Evolutionary conservation across 2,888 invertebrate species (phyloP).

Genomic region (Diaprepes abbreviatus): DNA sequence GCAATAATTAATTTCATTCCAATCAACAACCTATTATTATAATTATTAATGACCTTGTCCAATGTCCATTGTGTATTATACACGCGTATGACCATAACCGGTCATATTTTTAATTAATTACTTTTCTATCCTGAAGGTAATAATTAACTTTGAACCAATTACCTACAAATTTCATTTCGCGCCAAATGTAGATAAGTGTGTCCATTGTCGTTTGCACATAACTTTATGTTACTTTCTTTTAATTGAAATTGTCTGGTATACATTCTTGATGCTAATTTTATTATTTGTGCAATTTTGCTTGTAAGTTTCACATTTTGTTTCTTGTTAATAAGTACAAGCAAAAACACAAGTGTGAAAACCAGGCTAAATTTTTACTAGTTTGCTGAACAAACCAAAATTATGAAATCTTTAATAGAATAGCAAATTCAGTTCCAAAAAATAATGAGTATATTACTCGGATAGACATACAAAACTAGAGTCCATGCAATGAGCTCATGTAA

Average conservation of each 20-base stretch:
- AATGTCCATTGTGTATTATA: conserved; percentile 19
- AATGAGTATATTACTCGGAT: too few relatives aligned
- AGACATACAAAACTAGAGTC: too few relatives aligned
- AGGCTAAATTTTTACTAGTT: too few relatives aligned
- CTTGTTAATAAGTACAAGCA: too few relatives aligned
- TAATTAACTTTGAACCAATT: conserved; percentile 35
- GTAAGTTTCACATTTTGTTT: not conserved
- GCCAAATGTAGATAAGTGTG: conserved; percentile 2
- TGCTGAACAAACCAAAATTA: too few relatives aligned
- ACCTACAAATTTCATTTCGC: conserved; percentile 21
- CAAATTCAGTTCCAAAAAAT: too few relatives aligned
- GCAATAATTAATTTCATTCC: not conserved
- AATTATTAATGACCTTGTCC: conserved; percentile 24
- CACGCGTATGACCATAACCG: conserved; percentile 6
- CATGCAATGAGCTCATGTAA: too few relatives aligned
- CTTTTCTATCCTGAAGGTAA: conserved; percentile 15
- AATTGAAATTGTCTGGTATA: conserved; percentile 15
- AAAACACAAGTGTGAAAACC: too few relatives aligned
- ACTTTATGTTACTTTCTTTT: conserved; percentile 29
- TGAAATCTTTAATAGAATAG: too few relatives aligned
- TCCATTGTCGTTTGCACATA: conserved; percentile 13
- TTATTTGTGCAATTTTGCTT: not conserved
- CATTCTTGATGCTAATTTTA: conserved; percentile 5
- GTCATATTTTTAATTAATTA: conserved; percentile 23
- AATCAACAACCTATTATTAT: not conserved